Percentiles rank a stretch among this genome's conserved stretches.
Evolutionary conservation across 2,113 vertebrate species (phyloP).

Genomic region (Seriola dumerili): DNA sequence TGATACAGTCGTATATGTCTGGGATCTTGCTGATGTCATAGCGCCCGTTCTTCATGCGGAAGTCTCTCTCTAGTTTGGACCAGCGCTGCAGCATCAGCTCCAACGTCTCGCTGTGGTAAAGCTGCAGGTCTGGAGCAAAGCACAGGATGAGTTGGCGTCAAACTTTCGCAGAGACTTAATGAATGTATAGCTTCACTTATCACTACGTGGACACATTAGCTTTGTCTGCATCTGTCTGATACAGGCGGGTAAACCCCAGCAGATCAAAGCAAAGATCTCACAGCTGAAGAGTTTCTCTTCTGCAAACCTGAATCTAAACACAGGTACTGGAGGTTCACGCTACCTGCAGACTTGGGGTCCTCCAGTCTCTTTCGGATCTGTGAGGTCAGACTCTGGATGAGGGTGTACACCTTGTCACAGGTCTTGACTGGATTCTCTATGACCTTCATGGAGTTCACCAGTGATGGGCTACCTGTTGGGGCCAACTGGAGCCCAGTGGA

Average conservation of each 20-base stretch:
- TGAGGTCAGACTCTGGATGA: slow-evolving; percentile 94
- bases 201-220: not conserved
- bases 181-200: not conserved
- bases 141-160: no score
- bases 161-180: not conserved
- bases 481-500: slow-evolving; percentile 86
- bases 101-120: slow-evolving; percentile 96
- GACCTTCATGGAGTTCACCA: slow-evolving; percentile 93
- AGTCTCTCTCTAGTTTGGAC: slow-evolving; percentile 96
- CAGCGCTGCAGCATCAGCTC: slow-evolving; percentile 98
- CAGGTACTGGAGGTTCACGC: not conserved
- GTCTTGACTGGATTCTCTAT: slow-evolving; percentile 94
- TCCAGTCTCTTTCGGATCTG: slow-evolving; percentile 93
- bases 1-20: slow-evolving; percentile 98
- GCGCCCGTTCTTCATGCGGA: slow-evolving; percentile 93
- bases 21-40: slow-evolving; percentile 99
- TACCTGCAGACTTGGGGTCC: slow-evolving; percentile 95
- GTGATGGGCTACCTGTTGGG: slow-evolving; percentile 91
- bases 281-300: not conserved
- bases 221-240: not conserved
- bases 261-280: not conserved
- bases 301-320: not conserved
- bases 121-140: slow-evolving; percentile 87
- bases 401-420: slow-evolving; percentile 91
- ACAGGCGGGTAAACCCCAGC: no score